Conservation (phyloP, 2,797 vertebrate species). For the Discoglossus pictus region DNA sequence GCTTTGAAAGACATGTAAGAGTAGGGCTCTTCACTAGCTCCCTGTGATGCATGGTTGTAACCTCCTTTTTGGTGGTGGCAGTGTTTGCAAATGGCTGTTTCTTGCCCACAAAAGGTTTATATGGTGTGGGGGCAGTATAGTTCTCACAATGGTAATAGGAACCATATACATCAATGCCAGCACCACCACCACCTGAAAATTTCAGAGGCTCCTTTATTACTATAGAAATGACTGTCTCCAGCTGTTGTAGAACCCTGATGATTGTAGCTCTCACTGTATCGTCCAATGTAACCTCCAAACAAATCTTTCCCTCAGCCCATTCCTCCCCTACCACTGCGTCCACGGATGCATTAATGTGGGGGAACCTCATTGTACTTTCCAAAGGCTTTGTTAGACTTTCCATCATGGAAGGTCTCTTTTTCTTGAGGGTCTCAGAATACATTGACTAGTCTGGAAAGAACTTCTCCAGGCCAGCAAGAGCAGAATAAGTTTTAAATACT, state of each 20-base stretch:
- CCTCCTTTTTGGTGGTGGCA: too few relatives aligned
- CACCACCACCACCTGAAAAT: too few relatives aligned
- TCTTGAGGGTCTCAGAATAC: slow-evolving; percentile 83
- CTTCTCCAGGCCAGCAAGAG: slow-evolving; percentile 87
- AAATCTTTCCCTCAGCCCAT: slow-evolving; percentile 73
- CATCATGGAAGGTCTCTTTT: slow-evolving; percentile 78
- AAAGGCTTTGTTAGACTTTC: slow-evolving; percentile 82
- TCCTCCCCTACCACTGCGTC: slow-evolving; percentile 79
- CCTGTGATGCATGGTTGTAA: too few relatives aligned
- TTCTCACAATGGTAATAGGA: too few relatives aligned
- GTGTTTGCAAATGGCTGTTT: too few relatives aligned
- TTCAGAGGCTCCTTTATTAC: too few relatives aligned
- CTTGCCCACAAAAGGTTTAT: too few relatives aligned
- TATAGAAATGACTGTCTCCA: slow-evolving; percentile 93
- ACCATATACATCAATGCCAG: too few relatives aligned
- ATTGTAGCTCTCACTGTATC: slow-evolving; percentile 79
- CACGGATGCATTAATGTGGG: slow-evolving; percentile 72
- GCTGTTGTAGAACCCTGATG: slow-evolving; percentile 82
- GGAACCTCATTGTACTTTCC: slow-evolving; percentile 78
- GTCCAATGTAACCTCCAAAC: slow-evolving; percentile 17
- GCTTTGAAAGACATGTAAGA: too few relatives aligned
- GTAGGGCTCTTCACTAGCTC: too few relatives aligned
- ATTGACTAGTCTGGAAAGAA: slow-evolving; percentile 86
- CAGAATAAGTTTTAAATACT: slow-evolving; percentile 93
- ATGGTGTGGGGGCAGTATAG: too few relatives aligned